Evolutionary conservation across 2,888 invertebrate species (phyloP).

Genomic region (Apotomis betuletana): DNA sequence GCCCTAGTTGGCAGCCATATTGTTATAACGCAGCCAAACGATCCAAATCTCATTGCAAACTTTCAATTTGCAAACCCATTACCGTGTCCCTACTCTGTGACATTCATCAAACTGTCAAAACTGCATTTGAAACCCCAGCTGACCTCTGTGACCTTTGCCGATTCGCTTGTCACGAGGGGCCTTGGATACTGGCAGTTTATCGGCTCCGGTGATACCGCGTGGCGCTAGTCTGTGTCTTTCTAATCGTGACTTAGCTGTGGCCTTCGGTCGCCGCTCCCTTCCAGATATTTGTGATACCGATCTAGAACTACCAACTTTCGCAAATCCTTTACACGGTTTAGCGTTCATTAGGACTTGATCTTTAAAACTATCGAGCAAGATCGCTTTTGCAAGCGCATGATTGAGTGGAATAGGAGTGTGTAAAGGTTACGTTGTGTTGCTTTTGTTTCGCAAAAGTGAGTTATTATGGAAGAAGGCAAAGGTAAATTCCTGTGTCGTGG

Average conservation of each 20-base stretch:
- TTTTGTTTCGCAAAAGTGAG: slow-evolving; percentile 56
- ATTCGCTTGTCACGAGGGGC: slow-evolving; percentile 71
- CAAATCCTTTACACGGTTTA: not conserved
- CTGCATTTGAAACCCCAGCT: slow-evolving; percentile 62
- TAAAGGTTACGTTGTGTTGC: slow-evolving; percentile 48
- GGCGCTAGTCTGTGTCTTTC: slow-evolving; percentile 61
- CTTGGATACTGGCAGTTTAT: slow-evolving; percentile 65
- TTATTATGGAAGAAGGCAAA: slow-evolving; percentile 51
- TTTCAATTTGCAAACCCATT: slow-evolving; percentile 37
- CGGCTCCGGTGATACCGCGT: slow-evolving; percentile 43
- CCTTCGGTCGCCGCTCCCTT: slow-evolving; percentile 77
- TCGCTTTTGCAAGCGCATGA: not conserved
- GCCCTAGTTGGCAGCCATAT: slow-evolving; percentile 28
- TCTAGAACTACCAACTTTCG: slow-evolving; percentile 53
- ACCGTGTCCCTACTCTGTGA: slow-evolving; percentile 51
- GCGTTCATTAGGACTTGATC: not conserved
- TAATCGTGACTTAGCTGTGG: slow-evolving; percentile 72
- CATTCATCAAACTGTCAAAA: slow-evolving; percentile 65
- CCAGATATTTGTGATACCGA: slow-evolving; percentile 65
- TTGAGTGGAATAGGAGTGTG: slow-evolving; percentile 12
- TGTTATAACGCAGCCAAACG: slow-evolving; percentile 17
- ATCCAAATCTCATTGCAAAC: slow-evolving; percentile 24
- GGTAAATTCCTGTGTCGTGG: slow-evolving; percentile 26
- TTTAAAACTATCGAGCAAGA: not conserved
- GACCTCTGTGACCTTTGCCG: slow-evolving; percentile 70